Evolutionary conservation across 2,888 invertebrate genomes (phyloP), one percentile per base, ranked within the genome.

Genomic region (Gymnoscelis rufifasciata): DNA sequence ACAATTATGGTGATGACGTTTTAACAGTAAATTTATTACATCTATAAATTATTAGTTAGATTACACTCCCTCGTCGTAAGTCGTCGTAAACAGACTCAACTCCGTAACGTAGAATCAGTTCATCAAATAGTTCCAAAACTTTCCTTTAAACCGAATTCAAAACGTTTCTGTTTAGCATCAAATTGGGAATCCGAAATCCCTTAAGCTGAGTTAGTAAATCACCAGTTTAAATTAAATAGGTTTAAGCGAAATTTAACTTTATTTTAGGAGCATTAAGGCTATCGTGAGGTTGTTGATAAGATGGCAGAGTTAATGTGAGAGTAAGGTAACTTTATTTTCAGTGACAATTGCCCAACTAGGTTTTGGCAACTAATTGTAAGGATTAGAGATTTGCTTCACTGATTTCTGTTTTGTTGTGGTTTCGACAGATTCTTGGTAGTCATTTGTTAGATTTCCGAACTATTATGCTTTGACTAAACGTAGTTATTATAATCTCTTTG

Each of bases 301-400:
- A 19, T 62, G 58, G 68, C 68, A 14, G 51, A 59, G 65, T 71
- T 66, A 70, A 75, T 75, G 72, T 72, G 68, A 67, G 74, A 63
- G 74, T 69, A 77, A 60, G 69, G 66, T 64, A 82, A 84, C 83
- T 83, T 83, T 82, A 82, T 83, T 82, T 80, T 63, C 64, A 74
- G 79, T 75, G 81, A 83, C 83, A 83, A 83, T 84, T 82, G 79
- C 74, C 71, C 71, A 71, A 79, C 77, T 79, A 75, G 73, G 69
- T 81, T 83, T 76, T 74, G 71, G 66, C 68, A 75, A 78, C 78
- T 82, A 83, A 84, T 83, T 82, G 79, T 79, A 68, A 68, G 67
- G 73, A 78, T 75, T 78, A 73, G 76, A 81, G 74, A 82, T 80
- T 68, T 41, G 66, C 64, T 61, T 60, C 57, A 63, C 58, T 57